Conservation (phyloP, 2,888 invertebrate species). For the Platyscelio sp. region DNA sequence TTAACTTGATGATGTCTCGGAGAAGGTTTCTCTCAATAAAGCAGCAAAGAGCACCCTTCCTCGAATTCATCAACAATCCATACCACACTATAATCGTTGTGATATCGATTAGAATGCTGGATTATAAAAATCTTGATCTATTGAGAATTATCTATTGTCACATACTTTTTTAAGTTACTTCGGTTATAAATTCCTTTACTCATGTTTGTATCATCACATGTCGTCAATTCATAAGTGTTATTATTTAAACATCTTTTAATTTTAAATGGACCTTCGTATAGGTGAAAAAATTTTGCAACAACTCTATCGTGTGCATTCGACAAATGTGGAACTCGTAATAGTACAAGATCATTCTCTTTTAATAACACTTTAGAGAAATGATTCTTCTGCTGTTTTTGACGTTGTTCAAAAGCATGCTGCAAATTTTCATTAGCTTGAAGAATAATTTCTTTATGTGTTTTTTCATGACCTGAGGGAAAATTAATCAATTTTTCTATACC, state of each 20-base stretch:
- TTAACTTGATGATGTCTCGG: background rate
- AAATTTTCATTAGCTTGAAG: background rate
- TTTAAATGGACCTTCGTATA: conserved; percentile 17
- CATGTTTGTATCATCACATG: background rate
- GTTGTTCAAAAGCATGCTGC: background rate
- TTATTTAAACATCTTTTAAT: background rate
- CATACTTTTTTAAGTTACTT: conserved; percentile 8
- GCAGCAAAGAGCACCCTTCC: background rate
- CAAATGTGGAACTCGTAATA: conserved; percentile 7
- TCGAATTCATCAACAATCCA: background rate
- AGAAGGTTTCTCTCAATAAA: conserved; percentile 9
- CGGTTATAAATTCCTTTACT: conserved; percentile 8
- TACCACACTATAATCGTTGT: background rate
- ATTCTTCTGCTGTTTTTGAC: background rate
- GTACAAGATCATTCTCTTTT: background rate
- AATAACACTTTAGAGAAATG: background rate
- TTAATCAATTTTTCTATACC: background rate
- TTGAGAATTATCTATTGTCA: background rate
- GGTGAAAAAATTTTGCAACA: conserved; percentile 13
- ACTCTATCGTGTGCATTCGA: conserved; percentile 9
- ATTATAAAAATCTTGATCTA: background rate
- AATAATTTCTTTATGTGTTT: conserved; percentile 1
- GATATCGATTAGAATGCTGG: background rate
- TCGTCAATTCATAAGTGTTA: background rate
- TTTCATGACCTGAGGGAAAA: background rate